Conservation (phyloP, 2,113 vertebrate genomes). For the Lasiurus borealis region DNA sequence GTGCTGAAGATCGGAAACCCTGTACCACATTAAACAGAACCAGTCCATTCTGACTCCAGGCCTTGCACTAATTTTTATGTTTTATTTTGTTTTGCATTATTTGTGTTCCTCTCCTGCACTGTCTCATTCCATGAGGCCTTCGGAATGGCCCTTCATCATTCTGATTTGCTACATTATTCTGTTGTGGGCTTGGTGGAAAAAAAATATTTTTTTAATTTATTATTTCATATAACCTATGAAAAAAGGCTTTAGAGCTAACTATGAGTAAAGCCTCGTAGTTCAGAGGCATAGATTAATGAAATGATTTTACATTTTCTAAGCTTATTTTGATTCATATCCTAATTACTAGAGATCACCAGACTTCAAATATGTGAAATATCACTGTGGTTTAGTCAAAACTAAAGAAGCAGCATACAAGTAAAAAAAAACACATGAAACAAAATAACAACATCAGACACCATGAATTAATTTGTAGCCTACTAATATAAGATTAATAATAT, state of each 20-base stretch:
- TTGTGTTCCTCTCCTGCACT: not conserved
- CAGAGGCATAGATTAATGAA: constrained; percentile 54
- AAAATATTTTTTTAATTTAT: constrained; percentile 32
- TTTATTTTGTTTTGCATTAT: not conserved
- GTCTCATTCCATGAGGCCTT: not conserved
- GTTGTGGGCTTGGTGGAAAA: not conserved
- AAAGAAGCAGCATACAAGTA: constrained; percentile 27
- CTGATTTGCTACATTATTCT: not conserved
- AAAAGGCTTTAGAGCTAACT: constrained; percentile 14
- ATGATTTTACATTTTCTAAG: constrained; percentile 67
- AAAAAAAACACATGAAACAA: constrained; percentile 45
- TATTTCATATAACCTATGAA: not conserved
- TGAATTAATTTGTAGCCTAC: not conserved
- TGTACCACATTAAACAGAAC: rapidly evolving
- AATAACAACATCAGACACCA: constrained; percentile 7
- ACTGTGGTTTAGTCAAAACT: constrained; percentile 55
- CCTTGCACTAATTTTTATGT: not conserved
- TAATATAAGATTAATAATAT: constrained; percentile 6
- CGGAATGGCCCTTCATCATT: not conserved
- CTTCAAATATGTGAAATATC: not conserved
- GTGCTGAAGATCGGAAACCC: not conserved
- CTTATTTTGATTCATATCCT: constrained; percentile 63
- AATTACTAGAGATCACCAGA: constrained; percentile 33
- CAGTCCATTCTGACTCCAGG: not conserved
- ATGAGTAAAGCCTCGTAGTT: constrained; percentile 19